Evolutionary conservation across 2,888 invertebrate species (phyloP).

Genomic region (Synergus laeviventris): DNA sequence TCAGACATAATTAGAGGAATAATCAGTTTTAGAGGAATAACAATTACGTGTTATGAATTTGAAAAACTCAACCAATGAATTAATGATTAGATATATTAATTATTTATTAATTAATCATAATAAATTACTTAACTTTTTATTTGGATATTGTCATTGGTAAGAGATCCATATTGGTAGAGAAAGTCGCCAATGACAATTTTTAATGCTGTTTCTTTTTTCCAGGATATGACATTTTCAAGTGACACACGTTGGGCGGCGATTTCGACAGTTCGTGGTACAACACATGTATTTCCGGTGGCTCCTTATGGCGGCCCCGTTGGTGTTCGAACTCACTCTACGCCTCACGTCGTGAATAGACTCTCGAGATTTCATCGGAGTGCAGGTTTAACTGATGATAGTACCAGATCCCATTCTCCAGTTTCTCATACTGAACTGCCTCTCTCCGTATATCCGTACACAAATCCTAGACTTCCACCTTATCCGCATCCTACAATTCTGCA

Average conservation of each 20-base stretch:
- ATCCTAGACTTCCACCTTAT: conserved; percentile 94
- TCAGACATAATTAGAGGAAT: too few relatives aligned
- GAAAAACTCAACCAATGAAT: too few relatives aligned
- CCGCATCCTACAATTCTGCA: conserved; percentile 88
- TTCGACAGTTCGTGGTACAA: conserved; percentile 96
- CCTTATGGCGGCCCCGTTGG: conserved; percentile 96
- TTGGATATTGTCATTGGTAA: neutral
- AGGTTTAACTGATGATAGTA: conserved; percentile 85
- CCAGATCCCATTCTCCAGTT: conserved; percentile 85
- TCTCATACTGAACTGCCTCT: conserved; percentile 76
- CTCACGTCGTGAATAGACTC: conserved; percentile 94
- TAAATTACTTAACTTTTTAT: too few relatives aligned
- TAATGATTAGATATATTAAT: too few relatives aligned
- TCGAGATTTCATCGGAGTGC: conserved; percentile 98
- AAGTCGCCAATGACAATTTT: neutral
- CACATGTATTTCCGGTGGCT: conserved; percentile 97
- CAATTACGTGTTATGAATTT: too few relatives aligned
- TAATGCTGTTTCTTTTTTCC: conserved; percentile 52
- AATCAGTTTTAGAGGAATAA: too few relatives aligned
- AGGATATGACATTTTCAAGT: conserved; percentile 92
- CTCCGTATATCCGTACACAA: conserved; percentile 82
- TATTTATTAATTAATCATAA: too few relatives aligned
- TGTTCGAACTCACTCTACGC: conserved; percentile 95
- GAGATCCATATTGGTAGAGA: too few relatives aligned
- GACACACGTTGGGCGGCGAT: conserved; percentile 98